Percentiles rank a stretch among this genome's conserved stretches.
phyloP scores from a whole-genome alignment of 2,888 invertebrate genomes.

The Tenodera sinensis region DNA sequence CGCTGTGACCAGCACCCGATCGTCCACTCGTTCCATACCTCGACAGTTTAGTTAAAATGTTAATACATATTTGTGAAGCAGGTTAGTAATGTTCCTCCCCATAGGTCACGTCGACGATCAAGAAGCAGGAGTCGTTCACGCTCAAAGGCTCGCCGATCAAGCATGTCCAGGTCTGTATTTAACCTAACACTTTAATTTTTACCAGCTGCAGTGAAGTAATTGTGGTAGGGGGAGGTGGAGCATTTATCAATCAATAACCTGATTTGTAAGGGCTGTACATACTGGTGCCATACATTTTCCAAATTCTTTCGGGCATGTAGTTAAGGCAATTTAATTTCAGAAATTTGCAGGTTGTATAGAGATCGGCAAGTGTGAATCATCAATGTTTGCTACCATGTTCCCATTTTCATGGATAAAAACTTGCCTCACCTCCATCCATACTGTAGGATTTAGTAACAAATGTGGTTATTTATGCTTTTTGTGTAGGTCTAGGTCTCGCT shows the following conservation, averaged over 20 bases:
- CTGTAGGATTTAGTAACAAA: background rate
- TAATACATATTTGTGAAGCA: background rate
- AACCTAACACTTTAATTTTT: background rate
- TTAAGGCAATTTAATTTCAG: too few species aligned
- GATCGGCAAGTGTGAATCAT: background rate
- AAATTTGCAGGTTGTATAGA: background rate
- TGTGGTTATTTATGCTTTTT: background rate
- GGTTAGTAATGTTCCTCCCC: background rate
- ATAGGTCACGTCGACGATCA: conserved; percentile 48
- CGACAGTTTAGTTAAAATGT: background rate
- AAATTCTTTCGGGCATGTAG: background rate
- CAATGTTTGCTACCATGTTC: background rate
- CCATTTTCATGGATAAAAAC: background rate
- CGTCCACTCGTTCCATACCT: background rate
- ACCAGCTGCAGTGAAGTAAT: background rate
- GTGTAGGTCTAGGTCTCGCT: conserved; percentile 38
- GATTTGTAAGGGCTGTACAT: too few species aligned
- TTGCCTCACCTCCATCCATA: background rate
- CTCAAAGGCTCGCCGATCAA: conserved; percentile 42
- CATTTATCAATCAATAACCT: too few species aligned
- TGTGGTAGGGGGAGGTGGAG: background rate
- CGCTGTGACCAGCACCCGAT: background rate
- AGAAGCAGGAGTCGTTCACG: conserved; percentile 42
- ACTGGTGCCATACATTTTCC: too few species aligned
- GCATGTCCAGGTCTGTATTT: conserved; percentile 57